Evolutionary conservation across 2,113 vertebrate genomes (phyloP).

Genomic region (Blennius ocellaris): DNA sequence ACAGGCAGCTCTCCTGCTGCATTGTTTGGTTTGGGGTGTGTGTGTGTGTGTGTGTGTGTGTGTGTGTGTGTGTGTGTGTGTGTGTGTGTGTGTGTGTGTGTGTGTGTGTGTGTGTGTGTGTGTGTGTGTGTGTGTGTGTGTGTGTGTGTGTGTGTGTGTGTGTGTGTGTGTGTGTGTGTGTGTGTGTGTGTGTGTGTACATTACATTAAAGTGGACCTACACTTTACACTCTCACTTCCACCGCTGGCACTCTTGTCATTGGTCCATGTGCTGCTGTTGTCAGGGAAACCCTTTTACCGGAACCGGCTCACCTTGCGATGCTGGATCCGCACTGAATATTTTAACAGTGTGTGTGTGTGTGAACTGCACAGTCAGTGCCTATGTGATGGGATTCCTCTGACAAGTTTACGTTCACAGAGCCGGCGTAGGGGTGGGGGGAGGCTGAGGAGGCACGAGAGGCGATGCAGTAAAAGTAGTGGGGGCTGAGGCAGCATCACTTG

Average conservation of each 20-base stretch:
- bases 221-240: constrained; percentile 8
- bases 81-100: constrained; percentile 21
- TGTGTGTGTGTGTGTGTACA: constrained; percentile 13
- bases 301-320: constrained; percentile 82
- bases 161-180: constrained; percentile 23
- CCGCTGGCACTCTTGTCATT: constrained; percentile 69
- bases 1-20: constrained; percentile 31
- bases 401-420: constrained; percentile 46
- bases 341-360: constrained; percentile 62
- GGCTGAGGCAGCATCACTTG: constrained; percentile 60
- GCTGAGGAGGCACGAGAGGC: not conserved
- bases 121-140: constrained; percentile 21
- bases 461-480: constrained; percentile 45
- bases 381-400: constrained; percentile 42
- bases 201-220: constrained; percentile 28
- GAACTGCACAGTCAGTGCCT: not conserved
- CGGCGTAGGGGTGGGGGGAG: constrained; percentile 26
- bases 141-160: constrained; percentile 21
- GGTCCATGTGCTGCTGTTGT: constrained; percentile 85
- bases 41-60: constrained; percentile 26
- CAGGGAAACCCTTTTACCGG: constrained; percentile 86
- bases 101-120: constrained; percentile 21
- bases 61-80: constrained; percentile 16
- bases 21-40: constrained; percentile 46
- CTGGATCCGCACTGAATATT: constrained; percentile 85